Evolutionary conservation across 1,140 invertebrate genomes (phyloP), one percentile per base, ranked within the genome.

Genomic region (Drosophila santomea): DNA sequence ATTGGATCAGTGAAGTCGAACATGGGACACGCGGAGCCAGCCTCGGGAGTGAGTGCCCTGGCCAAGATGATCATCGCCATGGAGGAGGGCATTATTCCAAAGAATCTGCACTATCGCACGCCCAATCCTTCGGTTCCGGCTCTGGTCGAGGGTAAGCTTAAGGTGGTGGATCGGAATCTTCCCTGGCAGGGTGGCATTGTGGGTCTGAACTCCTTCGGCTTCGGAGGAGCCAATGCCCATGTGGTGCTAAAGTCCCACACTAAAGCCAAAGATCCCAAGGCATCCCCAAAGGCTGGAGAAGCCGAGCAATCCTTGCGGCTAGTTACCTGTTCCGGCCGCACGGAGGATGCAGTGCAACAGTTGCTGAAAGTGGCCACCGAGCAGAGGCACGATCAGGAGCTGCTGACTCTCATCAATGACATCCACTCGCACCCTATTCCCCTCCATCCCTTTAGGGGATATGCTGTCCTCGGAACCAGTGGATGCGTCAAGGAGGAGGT

Each of bases 151-250:
- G 98, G 98, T 0, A 93, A 96, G 20, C 94, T 99, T 3, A 95
- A 97, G 93, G 97, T 99, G 14, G 96, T 99, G 3, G 94, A 96
- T 66, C 94, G 96, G 75, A 95, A 96, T 61, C 95, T 94, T 20
- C 94, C 95, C n/a, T 98, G 97, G 95, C 95, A 96, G 43, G 97
- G 97, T 17, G 97, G 97, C 10, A 93, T 97, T 35, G 95, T 97
- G 14, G 98, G 95, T 1, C 89, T 99, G 1, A 99, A 99, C 93
- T 99, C 97, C 4, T 99, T 99, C 93, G 98, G 98, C 25, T 99
- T 99, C 93, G 98, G 98, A 52, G 98, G 98, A 51, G 97, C 98
- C 25, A 99, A 99, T 93, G 98, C 97, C n/a, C 98, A 99, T 92
- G 93, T 97, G 1, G 93, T 99, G 45, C 93, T 99, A 0, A 95